Evolutionary conservation across 2,888 invertebrate genomes (phyloP).

Genomic region (Dorcus hopei): DNA sequence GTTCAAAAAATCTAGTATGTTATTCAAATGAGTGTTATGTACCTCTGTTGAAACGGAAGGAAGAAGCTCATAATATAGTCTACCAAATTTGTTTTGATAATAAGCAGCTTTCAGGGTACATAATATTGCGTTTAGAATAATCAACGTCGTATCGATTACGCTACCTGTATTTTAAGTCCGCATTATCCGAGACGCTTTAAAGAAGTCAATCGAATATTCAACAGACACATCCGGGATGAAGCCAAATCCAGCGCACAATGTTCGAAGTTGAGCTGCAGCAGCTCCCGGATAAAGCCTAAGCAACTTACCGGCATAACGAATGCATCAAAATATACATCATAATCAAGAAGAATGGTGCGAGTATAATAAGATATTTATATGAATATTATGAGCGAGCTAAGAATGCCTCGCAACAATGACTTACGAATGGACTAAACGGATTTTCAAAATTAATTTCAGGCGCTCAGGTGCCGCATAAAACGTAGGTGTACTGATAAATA

Average conservation of each 20-base stretch:
- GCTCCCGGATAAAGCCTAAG: background rate
- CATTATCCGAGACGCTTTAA: background rate
- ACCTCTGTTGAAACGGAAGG: no score
- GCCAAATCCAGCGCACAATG: background rate
- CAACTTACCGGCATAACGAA: constrained; percentile 18
- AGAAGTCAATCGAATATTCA: background rate
- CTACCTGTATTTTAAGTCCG: no score
- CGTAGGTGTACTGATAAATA: constrained; percentile 40
- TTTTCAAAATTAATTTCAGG: constrained; percentile 43
- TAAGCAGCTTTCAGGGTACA: no score
- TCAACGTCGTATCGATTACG: no score
- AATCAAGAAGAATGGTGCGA: constrained; percentile 34
- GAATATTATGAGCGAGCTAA: constrained; percentile 36
- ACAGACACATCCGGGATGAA: background rate
- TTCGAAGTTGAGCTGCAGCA: background rate
- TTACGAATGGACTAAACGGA: constrained; percentile 38
- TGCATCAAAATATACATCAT: constrained; percentile 36
- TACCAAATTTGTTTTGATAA: no score
- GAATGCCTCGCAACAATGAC: constrained; percentile 38
- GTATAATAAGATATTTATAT: constrained; percentile 39
- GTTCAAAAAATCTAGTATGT: no score
- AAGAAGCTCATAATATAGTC: no score
- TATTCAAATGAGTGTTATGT: no score
- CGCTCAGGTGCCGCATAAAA: constrained; percentile 38
- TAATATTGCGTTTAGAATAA: no score